These are phyloP conservation scores for Platycercus adscitus DNA, from an alignment of 2,113 vertebrate species.

Conservation along the genomic window DNA sequence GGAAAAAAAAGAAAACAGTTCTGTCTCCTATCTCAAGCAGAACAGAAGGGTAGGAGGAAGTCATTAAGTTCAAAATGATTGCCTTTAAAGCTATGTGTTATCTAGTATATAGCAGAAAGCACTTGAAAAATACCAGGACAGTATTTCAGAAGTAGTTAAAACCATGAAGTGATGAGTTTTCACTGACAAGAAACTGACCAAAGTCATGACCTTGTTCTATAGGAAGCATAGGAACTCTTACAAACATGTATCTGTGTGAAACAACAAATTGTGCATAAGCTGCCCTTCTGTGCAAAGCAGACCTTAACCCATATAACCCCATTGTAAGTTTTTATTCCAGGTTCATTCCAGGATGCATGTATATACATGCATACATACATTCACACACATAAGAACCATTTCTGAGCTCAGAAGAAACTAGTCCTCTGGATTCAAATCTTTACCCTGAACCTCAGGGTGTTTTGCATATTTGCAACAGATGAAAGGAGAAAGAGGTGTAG, in stretches of 20 bases:
- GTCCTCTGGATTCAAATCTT: neutral
- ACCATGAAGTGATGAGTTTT: neutral
- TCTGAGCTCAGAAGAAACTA: neutral
- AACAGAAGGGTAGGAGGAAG: neutral
- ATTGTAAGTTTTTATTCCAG: neutral
- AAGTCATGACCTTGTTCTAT: neutral
- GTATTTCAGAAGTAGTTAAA: neutral
- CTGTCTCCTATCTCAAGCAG: conserved; percentile 1
- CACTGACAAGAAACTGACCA: neutral
- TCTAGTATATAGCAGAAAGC: neutral
- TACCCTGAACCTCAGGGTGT: neutral
- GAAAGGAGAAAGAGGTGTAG: neutral
- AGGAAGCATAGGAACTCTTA: neutral
- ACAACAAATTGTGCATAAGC: neutral
- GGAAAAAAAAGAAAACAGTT: neutral
- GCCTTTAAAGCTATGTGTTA: neutral
- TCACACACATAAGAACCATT: neutral
- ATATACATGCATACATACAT: neutral
- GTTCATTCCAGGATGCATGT: neutral
- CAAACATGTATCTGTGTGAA: neutral
- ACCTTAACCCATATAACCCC: neutral
- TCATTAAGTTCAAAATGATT: conserved; percentile 5
- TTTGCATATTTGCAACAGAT: neutral
- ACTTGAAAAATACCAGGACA: neutral
- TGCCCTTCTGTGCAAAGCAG: neutral